Percentiles rank a stretch among this genome's conserved stretches.
Evolutionary conservation across 2,888 invertebrate species (phyloP).

Genomic region (Protonemura montana): DNA sequence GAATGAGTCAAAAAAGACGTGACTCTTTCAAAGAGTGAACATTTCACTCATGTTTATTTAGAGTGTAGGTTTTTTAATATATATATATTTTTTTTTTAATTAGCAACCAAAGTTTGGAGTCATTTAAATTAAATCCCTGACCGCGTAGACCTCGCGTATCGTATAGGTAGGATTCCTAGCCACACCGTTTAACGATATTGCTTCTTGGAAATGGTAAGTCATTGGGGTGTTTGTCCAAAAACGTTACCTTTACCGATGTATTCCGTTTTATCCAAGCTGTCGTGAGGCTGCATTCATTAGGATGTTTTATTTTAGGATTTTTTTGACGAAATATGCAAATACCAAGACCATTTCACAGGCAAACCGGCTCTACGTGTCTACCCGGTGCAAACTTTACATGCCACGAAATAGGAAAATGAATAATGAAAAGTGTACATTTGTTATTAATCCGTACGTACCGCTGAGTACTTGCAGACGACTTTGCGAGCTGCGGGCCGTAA

Average conservation of each 20-base stretch:
- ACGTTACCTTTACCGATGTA: background rate
- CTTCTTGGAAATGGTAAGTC: no score
- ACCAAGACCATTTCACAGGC: background rate
- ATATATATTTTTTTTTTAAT: no score
- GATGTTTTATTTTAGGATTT: background rate
- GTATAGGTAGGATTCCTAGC: no score
- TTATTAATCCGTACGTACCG: background rate
- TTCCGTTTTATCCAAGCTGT: background rate
- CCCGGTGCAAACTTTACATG: background rate
- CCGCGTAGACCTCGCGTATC: no score
- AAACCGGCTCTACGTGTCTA: background rate
- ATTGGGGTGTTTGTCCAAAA: no score
- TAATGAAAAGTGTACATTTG: conserved; percentile 2
- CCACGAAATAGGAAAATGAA: background rate
- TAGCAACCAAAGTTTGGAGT: no score
- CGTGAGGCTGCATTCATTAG: background rate
- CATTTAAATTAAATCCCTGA: no score
- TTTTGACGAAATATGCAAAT: background rate
- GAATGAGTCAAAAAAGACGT: no score
- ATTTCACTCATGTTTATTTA: no score
- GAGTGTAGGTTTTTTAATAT: no score
- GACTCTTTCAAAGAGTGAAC: no score
- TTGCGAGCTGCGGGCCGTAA: background rate
- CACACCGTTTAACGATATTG: no score
- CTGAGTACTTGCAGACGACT: background rate